Conservation (phyloP, 2,797 vertebrate species). For the Tapirus indicus region DNA sequence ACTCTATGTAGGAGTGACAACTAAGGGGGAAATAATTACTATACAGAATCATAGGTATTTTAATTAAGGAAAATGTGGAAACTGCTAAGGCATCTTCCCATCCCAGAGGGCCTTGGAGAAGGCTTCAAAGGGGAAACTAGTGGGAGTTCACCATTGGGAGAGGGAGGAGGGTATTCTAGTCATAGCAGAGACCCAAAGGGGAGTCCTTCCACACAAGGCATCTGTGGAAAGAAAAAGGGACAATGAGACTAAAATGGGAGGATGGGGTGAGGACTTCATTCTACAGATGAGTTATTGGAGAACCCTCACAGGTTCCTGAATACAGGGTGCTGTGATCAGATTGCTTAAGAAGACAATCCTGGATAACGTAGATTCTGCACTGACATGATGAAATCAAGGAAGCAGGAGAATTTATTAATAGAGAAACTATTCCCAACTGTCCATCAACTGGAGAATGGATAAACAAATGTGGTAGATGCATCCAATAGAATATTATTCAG, state of each 20-base stretch:
- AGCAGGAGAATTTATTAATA: neutral
- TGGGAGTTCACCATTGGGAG: neutral
- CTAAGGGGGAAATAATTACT: neutral
- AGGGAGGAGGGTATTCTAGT: neutral
- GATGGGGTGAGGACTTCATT: neutral
- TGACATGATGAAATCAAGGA: neutral
- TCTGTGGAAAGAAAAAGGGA: neutral
- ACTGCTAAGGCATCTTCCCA: neutral
- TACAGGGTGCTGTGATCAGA: neutral
- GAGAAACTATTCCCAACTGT: neutral
- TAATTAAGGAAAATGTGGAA: neutral
- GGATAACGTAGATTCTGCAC: neutral
- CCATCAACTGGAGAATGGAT: neutral
- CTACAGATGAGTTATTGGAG: accelerated
- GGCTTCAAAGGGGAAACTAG: neutral
- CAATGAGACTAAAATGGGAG: neutral
- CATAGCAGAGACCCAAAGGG: neutral
- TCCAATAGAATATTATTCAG: neutral
- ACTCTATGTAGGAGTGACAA: neutral
- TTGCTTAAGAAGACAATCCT: neutral
- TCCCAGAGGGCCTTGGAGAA: neutral
- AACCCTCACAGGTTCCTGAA: neutral
- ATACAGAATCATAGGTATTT: neutral
- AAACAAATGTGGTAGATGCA: neutral
- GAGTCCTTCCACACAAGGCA: accelerated